Evolutionary conservation across 2,113 vertebrate species (phyloP).

Genomic region (Apodemus speciosus): DNA sequence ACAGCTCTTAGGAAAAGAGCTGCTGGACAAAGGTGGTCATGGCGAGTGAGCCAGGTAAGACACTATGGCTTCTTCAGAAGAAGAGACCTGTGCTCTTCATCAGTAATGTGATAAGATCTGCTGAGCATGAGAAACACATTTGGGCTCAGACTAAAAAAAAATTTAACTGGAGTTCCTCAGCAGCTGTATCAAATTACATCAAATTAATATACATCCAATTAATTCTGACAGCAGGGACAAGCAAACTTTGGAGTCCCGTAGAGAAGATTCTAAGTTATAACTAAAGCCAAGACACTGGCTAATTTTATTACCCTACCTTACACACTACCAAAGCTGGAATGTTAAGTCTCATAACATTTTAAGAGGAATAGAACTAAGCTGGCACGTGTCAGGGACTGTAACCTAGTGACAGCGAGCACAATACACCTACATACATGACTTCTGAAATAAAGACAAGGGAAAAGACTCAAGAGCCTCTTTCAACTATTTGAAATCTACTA

Average conservation of each 20-base stretch:
- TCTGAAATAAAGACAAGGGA: neutral
- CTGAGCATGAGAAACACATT: neutral
- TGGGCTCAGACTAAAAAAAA: neutral
- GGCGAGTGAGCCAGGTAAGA: neutral
- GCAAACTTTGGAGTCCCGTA: neutral
- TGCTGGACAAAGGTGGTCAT: neutral
- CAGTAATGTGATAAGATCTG: neutral
- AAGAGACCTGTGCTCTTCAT: neutral
- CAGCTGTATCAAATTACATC: neutral
- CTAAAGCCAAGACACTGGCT: neutral
- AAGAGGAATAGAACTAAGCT: neutral
- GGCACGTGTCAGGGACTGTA: neutral
- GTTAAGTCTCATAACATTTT: neutral
- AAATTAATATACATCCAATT: neutral
- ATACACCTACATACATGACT: neutral
- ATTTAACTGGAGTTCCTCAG: no score
- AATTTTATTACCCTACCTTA: neutral
- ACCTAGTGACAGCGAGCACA: neutral
- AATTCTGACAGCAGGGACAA: neutral
- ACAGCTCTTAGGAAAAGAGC: constrained; percentile 22
- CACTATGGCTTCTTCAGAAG: neutral
- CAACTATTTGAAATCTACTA: neutral
- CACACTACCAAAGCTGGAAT: neutral
- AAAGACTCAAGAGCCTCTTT: no score
- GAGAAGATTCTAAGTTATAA: neutral